A percentile compares a stretch with the other conserved stretches of the same genome.
phyloP scores from a whole-genome alignment of 2,797 vertebrate species.

The Epinephelus malabaricus region DNA sequence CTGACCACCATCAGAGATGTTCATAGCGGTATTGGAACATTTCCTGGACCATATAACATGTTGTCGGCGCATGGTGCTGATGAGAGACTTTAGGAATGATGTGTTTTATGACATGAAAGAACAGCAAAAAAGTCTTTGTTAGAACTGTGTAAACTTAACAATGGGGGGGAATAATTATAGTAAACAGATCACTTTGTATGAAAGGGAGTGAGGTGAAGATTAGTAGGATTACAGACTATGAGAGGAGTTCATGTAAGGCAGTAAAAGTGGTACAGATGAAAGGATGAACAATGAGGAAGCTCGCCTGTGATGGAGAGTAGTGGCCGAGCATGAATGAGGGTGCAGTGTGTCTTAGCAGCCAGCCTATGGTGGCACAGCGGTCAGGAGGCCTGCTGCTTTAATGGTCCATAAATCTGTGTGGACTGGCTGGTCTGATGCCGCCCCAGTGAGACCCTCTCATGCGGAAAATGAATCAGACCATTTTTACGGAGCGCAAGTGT shows the following conservation, averaged over 20 bases:
- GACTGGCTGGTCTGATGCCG: slow-evolving; percentile 88
- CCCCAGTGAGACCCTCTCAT: slow-evolving; percentile 95
- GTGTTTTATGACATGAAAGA: slow-evolving; percentile 32
- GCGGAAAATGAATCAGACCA: slow-evolving; percentile 95
- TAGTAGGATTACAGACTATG: slow-evolving; percentile 65
- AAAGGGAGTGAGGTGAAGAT: slow-evolving; percentile 47
- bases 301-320: slow-evolving; percentile 69
- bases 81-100: slow-evolving; percentile 27
- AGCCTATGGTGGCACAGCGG: slow-evolving; percentile 80
- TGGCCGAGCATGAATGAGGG: slow-evolving; percentile 76
- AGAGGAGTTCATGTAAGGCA: slow-evolving; percentile 73
- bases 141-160: slow-evolving; percentile 36
- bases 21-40: slow-evolving; percentile 40
- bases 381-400: slow-evolving; percentile 95
- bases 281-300: slow-evolving; percentile 77
- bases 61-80: slow-evolving; percentile 19
- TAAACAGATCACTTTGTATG: slow-evolving; percentile 39
- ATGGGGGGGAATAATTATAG: slow-evolving; percentile 36
- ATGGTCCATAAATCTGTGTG: slow-evolving; percentile 98
- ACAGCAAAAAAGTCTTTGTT: slow-evolving; percentile 26
- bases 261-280: slow-evolving; percentile 76
- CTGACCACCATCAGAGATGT: slow-evolving; percentile 69
- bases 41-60: slow-evolving; percentile 46
- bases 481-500: slow-evolving; percentile 91
- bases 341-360: slow-evolving; percentile 77